Base-by-base conservation (phyloP, 1,140 invertebrate species). In the Archivesica marissinica region DNA sequence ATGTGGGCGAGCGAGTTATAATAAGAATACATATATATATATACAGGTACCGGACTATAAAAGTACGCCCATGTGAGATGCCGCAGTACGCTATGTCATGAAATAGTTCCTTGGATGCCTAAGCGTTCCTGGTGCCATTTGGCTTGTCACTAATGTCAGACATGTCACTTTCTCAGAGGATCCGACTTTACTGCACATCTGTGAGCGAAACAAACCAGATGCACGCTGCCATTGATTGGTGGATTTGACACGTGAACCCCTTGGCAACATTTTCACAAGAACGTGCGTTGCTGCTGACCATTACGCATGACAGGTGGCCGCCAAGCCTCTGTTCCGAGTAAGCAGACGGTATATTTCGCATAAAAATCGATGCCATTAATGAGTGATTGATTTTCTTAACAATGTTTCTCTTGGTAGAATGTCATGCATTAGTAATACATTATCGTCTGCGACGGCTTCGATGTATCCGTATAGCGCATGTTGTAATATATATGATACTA, bases 271-370 rank as follows among this genome's bases (percentile, higher is more conserved):
- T 23, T 39, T 56, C 50, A 4, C 23, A 41, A 23, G 35, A 33
- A 6, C 77, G 23, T n/a, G 39, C 11, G 44, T 72, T 1, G 17
- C 47, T 20, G 77, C 77, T 79, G 56, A 66, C 77, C 77, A 79
- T 23, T 66, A 41, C 39, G 59, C 77, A 66, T 79, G 77, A 79
- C 77, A 79, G 77, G 54, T 79, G 77, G 56, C 38, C 59, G 44
- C 66, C 23, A 70, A 28, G 66, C 66, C 44, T 41, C 15, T 50
- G 23, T 47, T 72, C 39, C 20, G 66, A 44, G 28, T 9, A 2
- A 50, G 68, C 68, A 72, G 68, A 72, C 41, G 68, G 39, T 44
- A 72, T 47, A 28, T 50, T 72, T 72, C 64, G 28, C 68, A 50
- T 23, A 41, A 50, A 50, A 72, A 72, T 72, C 68, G 68, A 72